Evolutionary conservation across 2,888 invertebrate genomes (phyloP).

Genomic region (Axea sp.): DNA sequence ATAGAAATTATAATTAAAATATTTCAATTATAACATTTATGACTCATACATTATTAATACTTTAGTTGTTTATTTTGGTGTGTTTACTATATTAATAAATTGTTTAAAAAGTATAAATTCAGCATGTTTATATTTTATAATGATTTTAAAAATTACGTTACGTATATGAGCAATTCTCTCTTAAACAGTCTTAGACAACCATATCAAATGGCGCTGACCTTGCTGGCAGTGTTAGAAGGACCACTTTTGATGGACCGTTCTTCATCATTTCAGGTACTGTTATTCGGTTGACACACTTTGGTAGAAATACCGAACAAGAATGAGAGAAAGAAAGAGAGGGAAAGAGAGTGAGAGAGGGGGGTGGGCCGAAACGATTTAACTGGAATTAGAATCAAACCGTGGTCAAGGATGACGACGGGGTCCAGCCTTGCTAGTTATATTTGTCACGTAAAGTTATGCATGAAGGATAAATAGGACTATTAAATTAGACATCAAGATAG

Average conservation of each 20-base stretch:
- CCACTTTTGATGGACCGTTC: constrained; percentile 67
- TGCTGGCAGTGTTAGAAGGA: constrained; percentile 63
- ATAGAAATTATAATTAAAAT: no score
- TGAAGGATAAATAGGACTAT: constrained; percentile 19
- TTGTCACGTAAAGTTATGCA: constrained; percentile 40
- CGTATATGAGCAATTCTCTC: no score
- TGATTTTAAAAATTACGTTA: no score
- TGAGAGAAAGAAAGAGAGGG: background rate
- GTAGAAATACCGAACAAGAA: constrained; percentile 71
- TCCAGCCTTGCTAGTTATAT: constrained; percentile 57
- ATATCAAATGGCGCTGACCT: constrained; percentile 71
- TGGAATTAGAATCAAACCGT: constrained; percentile 65
- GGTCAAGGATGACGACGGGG: constrained; percentile 59
- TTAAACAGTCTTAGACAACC: no score
- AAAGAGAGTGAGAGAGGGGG: background rate
- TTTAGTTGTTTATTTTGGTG: no score
- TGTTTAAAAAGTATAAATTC: no score
- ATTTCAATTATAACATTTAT: no score
- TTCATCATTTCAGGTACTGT: constrained; percentile 69
- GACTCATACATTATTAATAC: no score
- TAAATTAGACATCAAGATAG: no score
- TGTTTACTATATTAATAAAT: no score
- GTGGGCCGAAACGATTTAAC: constrained; percentile 60
- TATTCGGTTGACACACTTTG: constrained; percentile 75
- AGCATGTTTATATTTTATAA: no score